These are phyloP conservation scores for Neoseiulus cucumeris DNA, from an alignment of 1,140 invertebrate genomes.

Conservation along the genomic window DNA sequence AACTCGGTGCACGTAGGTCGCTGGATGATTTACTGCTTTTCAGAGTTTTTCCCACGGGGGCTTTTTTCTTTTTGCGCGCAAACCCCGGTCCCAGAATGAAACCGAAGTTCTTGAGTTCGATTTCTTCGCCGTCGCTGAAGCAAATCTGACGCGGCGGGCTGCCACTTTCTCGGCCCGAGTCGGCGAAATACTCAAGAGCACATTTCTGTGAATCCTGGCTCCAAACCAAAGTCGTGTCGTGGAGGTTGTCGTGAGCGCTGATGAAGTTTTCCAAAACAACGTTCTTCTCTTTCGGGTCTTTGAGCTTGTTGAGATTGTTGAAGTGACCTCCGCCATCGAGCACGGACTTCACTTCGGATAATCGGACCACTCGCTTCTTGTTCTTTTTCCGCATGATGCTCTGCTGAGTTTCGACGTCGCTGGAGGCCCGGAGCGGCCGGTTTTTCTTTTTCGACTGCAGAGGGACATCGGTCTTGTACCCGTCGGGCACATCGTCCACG, in stretches of 20 bases:
- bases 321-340: background rate
- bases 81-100: slow-evolving; percentile 1
- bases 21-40: slow-evolving; percentile 8
- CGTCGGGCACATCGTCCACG: background rate
- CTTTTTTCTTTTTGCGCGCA: background rate
- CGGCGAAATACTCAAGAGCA: background rate
- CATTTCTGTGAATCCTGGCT: background rate
- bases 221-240: background rate
- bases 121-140: background rate
- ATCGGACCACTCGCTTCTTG: background rate
- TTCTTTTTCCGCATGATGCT: background rate
- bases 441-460: background rate
- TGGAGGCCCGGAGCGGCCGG: background rate
- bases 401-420: background rate
- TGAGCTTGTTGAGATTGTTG: background rate
- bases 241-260: background rate
- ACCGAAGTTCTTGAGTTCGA: background rate
- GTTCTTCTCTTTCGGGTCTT: background rate
- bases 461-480: background rate
- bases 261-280: background rate
- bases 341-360: background rate
- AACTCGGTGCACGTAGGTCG: background rate
- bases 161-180: background rate
- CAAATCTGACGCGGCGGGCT: background rate
- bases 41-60: background rate